A percentile compares a stretch with the other conserved stretches of the same genome.
Evolutionary conservation across 2,113 vertebrate genomes (phyloP).

Genomic region (Lasiurus borealis): DNA sequence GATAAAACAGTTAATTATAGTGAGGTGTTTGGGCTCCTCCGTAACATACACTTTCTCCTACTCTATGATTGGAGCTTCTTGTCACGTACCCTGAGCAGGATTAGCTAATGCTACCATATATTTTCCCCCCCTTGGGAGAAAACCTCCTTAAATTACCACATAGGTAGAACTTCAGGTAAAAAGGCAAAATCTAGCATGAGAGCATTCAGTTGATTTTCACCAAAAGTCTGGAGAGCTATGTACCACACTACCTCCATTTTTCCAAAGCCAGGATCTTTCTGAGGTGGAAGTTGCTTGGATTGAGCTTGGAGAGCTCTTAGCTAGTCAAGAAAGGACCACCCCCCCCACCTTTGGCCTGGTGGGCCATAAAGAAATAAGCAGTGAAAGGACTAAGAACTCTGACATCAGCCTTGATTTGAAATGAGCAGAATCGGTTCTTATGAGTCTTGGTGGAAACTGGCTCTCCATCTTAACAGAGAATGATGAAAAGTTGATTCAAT

Average conservation of each 20-base stretch:
- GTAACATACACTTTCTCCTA: constrained; percentile 73
- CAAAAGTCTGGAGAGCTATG: not conserved
- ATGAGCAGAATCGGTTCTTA: not conserved
- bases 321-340: not conserved
- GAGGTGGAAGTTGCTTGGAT: not conserved
- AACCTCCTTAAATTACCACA: constrained; percentile 50
- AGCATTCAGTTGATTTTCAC: not conserved
- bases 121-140: not conserved
- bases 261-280: not conserved
- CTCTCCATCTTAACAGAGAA: not conserved
- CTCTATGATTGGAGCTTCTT: constrained; percentile 68
- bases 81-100: constrained; percentile 49
- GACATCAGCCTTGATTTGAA: not conserved
- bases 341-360: not conserved
- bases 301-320: not conserved
- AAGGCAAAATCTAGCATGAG: constrained; percentile 1
- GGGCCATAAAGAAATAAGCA: not conserved
- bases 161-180: constrained; percentile 18
- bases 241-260: not conserved
- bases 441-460: not conserved
- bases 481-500: not conserved
- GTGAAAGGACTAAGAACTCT: not conserved
- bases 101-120: constrained; percentile 46
- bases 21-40: constrained; percentile 82
- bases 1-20: constrained; percentile 84